Evolutionary conservation across 1,140 invertebrate species (phyloP).

Genomic region (Liolophura sinensis): DNA sequence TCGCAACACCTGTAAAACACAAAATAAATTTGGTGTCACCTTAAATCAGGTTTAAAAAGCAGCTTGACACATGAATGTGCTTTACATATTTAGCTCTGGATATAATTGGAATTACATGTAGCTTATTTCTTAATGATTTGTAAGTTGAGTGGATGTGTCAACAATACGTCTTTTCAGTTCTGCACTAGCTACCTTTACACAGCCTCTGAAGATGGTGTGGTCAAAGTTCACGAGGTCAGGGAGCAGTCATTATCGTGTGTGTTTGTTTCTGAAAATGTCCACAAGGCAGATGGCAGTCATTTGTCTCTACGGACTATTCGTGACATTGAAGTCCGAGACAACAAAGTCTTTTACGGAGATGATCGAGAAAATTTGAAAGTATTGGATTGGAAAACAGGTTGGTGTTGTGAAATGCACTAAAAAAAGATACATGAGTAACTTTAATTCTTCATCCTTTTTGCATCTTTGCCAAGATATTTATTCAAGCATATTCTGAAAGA

Average conservation of each 20-base stretch:
- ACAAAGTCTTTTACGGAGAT: conserved; percentile 40
- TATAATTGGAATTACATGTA: too few species aligned
- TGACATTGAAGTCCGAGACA: conserved; percentile 20
- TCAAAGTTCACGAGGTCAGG: conserved; percentile 39
- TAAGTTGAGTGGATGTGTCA: not conserved
- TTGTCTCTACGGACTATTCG: conserved; percentile 27
- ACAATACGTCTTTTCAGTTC: conserved; percentile 20
- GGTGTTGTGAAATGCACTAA: conserved; percentile 5
- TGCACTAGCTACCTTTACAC: conserved; percentile 21
- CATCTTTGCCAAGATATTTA: too few species aligned
- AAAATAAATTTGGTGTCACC: too few species aligned
- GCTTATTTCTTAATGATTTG: too few species aligned
- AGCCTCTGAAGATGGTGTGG: conserved; percentile 29
- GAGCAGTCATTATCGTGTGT: conserved; percentile 28
- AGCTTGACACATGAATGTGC: too few species aligned
- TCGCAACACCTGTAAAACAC: too few species aligned
- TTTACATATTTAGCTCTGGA: too few species aligned
- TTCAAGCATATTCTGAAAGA: too few species aligned
- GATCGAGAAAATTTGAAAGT: conserved; percentile 50
- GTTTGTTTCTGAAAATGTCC: conserved; percentile 39
- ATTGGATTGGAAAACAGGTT: conserved; percentile 50
- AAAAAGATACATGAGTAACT: conserved; percentile 12
- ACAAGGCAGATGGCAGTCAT: conserved; percentile 9
- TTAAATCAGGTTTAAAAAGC: too few species aligned
- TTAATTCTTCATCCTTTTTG: too few species aligned